Evolutionary conservation across 2,797 vertebrate species (phyloP), one percentile per base, ranked within the genome.

Genomic region (Schizopygopsis malacanthus): DNA sequence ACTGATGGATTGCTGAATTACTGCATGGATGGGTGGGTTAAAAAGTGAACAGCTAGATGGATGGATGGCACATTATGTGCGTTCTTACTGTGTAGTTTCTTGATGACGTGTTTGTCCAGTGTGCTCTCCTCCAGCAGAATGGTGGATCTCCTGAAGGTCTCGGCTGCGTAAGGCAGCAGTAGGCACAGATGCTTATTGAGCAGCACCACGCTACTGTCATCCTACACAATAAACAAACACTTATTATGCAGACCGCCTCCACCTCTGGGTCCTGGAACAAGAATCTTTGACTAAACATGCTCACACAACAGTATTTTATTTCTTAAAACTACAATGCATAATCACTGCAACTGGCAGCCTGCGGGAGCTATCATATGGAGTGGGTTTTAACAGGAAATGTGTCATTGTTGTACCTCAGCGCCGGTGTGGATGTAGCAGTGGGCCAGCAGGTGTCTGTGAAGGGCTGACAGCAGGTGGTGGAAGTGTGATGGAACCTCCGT

Each of bases 401-500:
- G 61, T 67, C 45, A 25, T 39, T 52, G 28, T 22, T 16, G 56
- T 86, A 96, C 96, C 94, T 96, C 93, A 2, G 92, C 72, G 85
- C 89, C 92, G 67, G 92, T 92, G 82, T 94, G 92, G 88, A 95
- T 92, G 90, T 92, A 96, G 88, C 96, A 96, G 89, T 96, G 95
- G 45, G 95, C 95, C 8, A 96, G 93, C 67, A 96, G 92, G 91
- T 96, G 96, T 90, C 95, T 96, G 84, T 96, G 95, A 63, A 96
- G 93, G 71, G 95, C 95, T 72, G 94, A 95, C 73, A 96, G 93
- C 80, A 96, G 94, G 89, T 95, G 95, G 88, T 95, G 95, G 90
- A 96, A 95, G 88, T 96, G 95, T 86, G 95, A 95, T 0, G 96
- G 96, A 65, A 95, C 93, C 86, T 95, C 94, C 15, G 90, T 94